phyloP scores from a whole-genome alignment of 2,888 invertebrate species.

The Suillia variegata region DNA sequence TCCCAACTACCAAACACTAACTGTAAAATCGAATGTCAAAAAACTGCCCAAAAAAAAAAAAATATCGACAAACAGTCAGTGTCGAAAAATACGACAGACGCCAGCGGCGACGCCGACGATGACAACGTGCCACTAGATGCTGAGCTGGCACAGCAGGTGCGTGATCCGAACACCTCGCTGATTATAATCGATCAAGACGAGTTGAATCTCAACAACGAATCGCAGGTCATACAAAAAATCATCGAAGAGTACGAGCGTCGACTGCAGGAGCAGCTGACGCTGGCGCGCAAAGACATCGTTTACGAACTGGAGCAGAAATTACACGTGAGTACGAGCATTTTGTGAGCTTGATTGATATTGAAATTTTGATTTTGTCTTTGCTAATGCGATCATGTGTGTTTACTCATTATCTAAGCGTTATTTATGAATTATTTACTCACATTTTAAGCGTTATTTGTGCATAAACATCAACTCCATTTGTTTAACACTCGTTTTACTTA shows the following conservation, averaged over 20 bases:
- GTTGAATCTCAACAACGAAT: constrained; percentile 54
- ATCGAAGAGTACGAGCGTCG: constrained; percentile 63
- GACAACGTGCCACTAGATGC: constrained; percentile 4
- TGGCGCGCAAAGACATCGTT: constrained; percentile 72
- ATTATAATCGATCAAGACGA: constrained; percentile 59
- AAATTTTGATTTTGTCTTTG: too few species aligned
- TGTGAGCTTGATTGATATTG: too few species aligned
- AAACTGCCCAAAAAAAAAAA: constrained; percentile 30
- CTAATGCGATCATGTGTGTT: background rate
- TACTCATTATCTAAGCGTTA: background rate
- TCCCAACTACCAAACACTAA: constrained; percentile 20
- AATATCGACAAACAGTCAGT: constrained; percentile 20
- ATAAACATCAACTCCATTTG: too few species aligned
- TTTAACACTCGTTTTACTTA: too few species aligned
- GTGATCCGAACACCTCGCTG: constrained; percentile 43
- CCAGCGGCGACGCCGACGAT: constrained; percentile 3
- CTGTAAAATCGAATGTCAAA: too few species aligned
- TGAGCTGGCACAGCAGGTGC: constrained; percentile 13
- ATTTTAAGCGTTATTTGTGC: too few species aligned
- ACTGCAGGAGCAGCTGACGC: constrained; percentile 68
- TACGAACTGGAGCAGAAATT: constrained; percentile 74
- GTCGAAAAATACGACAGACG: constrained; percentile 21
- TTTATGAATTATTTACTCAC: background rate
- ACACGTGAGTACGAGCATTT: constrained; percentile 71
- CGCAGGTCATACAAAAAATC: constrained; percentile 57